phyloP scores from a whole-genome alignment of 2,888 invertebrate genomes.

The Macrophya annulata region DNA sequence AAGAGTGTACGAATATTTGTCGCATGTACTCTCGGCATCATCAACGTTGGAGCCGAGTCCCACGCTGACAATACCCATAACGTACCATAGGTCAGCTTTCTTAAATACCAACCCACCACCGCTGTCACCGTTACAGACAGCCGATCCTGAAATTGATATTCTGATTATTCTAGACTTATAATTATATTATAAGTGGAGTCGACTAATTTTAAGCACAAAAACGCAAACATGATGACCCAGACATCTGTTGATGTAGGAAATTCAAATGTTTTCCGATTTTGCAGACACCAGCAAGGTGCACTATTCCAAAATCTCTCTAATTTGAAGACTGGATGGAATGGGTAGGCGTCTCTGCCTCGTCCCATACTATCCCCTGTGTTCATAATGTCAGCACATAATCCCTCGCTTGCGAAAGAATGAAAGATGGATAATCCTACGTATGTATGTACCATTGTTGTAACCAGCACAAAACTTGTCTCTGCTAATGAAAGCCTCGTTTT shows the following conservation, averaged over 20 bases:
- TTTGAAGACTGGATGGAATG: neutral
- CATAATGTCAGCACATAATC: neutral
- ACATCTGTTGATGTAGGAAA: neutral
- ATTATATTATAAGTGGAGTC: neutral
- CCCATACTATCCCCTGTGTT: no score
- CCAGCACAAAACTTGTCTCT: constrained; percentile 78
- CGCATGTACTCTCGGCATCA: constrained; percentile 68
- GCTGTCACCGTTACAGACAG: constrained; percentile 80
- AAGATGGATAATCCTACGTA: neutral
- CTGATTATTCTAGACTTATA: neutral
- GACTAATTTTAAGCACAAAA: neutral
- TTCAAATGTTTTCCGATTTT: neutral
- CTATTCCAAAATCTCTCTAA: neutral
- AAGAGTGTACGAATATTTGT: constrained; percentile 74
- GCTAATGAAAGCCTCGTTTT: constrained; percentile 70
- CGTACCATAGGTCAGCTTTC: constrained; percentile 74
- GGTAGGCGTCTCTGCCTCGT: no score
- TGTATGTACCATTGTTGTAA: constrained; percentile 74
- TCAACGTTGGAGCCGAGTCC: constrained; percentile 68
- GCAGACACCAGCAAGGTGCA: neutral
- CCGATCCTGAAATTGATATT: constrained; percentile 71
- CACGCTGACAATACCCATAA: constrained; percentile 80
- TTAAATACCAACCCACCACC: constrained; percentile 79
- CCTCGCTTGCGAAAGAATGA: neutral
- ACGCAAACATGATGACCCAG: neutral